Evolutionary conservation across 2,113 vertebrate species (phyloP).

Genomic region (Clarias gariepinus): DNA sequence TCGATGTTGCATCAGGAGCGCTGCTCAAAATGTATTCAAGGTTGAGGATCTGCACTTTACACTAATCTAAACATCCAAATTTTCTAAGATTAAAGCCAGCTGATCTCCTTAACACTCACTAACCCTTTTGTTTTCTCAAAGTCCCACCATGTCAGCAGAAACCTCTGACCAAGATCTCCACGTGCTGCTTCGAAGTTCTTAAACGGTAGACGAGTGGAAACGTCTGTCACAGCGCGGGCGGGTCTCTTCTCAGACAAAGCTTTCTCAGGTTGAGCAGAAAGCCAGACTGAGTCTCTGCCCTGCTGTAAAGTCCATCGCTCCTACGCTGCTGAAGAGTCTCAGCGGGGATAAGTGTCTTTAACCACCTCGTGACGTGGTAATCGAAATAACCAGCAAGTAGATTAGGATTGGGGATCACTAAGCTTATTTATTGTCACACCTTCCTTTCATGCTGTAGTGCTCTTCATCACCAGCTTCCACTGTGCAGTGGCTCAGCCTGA

Average conservation of each 20-base stretch:
- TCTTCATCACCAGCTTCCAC: too few relatives aligned
- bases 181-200: neutral
- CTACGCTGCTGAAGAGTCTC: slow-evolving; percentile 11
- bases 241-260: neutral
- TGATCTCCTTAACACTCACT: neutral
- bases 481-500: too few relatives aligned
- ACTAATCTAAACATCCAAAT: neutral
- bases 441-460: neutral
- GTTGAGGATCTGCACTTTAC: neutral
- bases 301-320: neutral
- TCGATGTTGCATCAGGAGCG: neutral
- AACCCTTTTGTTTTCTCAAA: slow-evolving; percentile 1
- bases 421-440: neutral
- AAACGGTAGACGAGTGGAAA: neutral
- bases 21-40: neutral
- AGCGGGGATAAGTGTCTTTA: slow-evolving; percentile 41
- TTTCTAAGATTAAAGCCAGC: neutral
- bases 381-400: slow-evolving; percentile 66
- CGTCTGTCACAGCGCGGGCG: neutral
- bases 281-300: neutral
- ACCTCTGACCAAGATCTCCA: neutral
- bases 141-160: slow-evolving; percentile 15
- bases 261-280: neutral
- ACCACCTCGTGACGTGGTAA: slow-evolving; percentile 58
- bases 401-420: slow-evolving; percentile 73